These are phyloP conservation scores for Streblospio benedicti DNA, from an alignment of 1,140 invertebrate genomes.

Conservation along the genomic window DNA sequence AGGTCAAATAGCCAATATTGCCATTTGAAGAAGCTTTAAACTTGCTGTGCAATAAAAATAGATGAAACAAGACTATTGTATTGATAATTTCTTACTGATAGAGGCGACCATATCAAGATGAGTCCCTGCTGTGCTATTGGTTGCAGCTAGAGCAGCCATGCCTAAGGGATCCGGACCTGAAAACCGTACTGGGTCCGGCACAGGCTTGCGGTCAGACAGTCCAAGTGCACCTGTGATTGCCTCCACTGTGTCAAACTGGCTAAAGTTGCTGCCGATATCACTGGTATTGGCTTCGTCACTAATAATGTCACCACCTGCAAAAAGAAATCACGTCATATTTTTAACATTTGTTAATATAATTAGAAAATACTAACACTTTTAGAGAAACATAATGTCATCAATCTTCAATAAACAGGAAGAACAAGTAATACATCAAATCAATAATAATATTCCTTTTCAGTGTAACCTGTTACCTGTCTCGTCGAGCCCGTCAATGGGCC, in stretches of 20 bases:
- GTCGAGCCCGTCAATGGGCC: constrained; percentile 19
- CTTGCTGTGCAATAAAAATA: no score
- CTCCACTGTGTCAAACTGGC: no score
- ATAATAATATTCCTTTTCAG: no score
- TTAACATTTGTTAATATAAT: no score
- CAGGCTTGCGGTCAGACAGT: constrained; percentile 42
- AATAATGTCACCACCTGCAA: constrained; percentile 28
- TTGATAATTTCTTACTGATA: constrained; percentile 5
- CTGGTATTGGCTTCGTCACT: constrained; percentile 23
- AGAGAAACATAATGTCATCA: no score
- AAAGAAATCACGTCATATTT: constrained; percentile 8
- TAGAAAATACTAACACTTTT: no score
- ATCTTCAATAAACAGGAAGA: no score
- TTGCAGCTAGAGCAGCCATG: no score
- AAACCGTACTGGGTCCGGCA: constrained; percentile 48
- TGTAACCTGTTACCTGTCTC: no score
- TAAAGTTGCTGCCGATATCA: no score
- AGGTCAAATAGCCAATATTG: no score
- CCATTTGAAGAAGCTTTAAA: no score
- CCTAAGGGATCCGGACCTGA: constrained; percentile 54
- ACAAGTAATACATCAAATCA: background rate
- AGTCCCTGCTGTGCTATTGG: constrained; percentile 33
- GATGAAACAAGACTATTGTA: background rate
- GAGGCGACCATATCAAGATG: constrained; percentile 7
- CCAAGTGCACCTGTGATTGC: constrained; percentile 39